These are phyloP conservation scores for Cepaea hortensis DNA, from an alignment of 2,888 invertebrate species.

Conservation along the genomic window DNA sequence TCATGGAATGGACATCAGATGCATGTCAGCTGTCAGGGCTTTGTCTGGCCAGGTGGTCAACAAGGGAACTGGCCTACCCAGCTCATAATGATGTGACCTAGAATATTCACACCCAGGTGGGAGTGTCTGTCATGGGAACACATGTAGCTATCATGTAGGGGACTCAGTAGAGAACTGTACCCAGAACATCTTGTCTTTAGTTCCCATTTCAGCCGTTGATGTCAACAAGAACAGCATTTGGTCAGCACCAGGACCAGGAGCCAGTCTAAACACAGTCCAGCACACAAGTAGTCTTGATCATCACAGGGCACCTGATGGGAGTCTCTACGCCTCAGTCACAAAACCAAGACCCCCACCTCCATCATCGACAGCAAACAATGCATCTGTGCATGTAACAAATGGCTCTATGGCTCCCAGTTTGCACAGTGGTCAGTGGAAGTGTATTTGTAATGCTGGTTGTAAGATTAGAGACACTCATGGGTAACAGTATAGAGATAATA, in stretches of 20 bases:
- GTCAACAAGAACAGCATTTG: conserved; percentile 64
- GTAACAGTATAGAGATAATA: too few species aligned
- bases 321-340: conserved; percentile 85
- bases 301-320: conserved; percentile 82
- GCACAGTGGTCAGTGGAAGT: conserved; percentile 87
- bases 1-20: too few species aligned
- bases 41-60: too few species aligned
- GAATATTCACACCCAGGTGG: too few species aligned
- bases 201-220: conserved; percentile 58
- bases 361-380: conserved; percentile 53
- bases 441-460: not conserved
- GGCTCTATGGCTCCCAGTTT: conserved; percentile 87
- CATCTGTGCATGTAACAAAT: conserved; percentile 65
- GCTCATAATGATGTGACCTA: too few species aligned
- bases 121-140: too few species aligned
- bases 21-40: too few species aligned
- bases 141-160: too few species aligned
- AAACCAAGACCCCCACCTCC: conserved; percentile 67
- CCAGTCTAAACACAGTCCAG: conserved; percentile 34
- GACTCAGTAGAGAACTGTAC: too few species aligned
- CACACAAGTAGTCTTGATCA: conserved; percentile 46
- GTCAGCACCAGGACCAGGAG: conserved; percentile 41
- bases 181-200: not conserved
- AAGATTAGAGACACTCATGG: too few species aligned
- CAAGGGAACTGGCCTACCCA: too few species aligned